phyloP scores from a whole-genome alignment of 2,797 vertebrate species.

The Capromys pilorides region DNA sequence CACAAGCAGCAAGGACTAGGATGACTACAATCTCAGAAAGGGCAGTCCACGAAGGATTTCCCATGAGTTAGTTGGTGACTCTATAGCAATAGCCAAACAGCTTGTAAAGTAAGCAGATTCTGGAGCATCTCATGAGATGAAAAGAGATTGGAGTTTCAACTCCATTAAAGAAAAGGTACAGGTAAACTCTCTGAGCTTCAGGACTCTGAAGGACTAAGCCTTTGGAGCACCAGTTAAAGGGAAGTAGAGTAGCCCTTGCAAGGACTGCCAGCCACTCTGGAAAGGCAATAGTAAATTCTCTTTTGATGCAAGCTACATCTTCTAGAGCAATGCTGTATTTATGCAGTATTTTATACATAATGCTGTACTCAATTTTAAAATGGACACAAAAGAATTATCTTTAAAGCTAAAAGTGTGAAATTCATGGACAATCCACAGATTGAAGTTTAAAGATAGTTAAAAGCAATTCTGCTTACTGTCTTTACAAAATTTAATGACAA shows the following conservation, averaged over 20 bases:
- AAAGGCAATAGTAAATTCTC: neutral
- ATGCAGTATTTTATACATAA: neutral
- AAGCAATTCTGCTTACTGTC: conserved; percentile 1
- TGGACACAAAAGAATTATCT: neutral
- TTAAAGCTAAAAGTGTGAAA: neutral
- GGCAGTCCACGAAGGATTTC: neutral
- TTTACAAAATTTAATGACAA: conserved; percentile 24
- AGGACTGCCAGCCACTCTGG: neutral
- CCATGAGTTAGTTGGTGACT: neutral
- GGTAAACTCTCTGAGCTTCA: neutral
- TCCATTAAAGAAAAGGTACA: neutral
- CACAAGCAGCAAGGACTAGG: neutral
- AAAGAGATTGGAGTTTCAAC: neutral
- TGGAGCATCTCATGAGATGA: neutral
- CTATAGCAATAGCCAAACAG: neutral
- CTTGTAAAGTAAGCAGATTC: neutral
- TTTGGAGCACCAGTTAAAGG: neutral
- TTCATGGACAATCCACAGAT: neutral
- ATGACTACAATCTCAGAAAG: neutral
- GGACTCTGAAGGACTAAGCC: too few species aligned
- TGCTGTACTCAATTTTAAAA: neutral
- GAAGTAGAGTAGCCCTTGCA: neutral
- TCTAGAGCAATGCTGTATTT: neutral
- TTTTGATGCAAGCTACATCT: neutral
- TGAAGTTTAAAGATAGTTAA: neutral